A percentile compares a stretch with the other conserved stretches of the same genome.
Evolutionary conservation across 1,140 invertebrate species (phyloP).

Genomic region (Phymastichus coffea): DNA sequence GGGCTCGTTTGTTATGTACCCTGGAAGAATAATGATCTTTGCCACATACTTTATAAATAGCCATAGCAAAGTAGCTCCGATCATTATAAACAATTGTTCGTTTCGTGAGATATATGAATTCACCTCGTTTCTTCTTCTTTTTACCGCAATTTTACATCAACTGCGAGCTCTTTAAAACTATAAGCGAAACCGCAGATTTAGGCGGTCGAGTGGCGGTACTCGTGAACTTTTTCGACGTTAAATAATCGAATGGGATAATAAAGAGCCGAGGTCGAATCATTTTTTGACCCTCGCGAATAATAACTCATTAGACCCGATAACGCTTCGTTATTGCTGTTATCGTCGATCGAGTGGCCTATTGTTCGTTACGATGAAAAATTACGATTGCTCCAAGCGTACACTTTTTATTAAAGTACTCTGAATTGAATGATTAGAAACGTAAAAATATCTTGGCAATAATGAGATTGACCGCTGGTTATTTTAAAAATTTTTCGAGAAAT

Average conservation of each 20-base stretch:
- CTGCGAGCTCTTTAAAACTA: slow-evolving; percentile 16
- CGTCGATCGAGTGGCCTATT: neutral
- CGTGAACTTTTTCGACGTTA: slow-evolving; percentile 8
- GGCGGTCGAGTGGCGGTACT: slow-evolving; percentile 7
- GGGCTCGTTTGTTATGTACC: neutral
- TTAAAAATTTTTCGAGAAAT: neutral
- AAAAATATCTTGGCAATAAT: neutral
- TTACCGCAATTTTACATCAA: no score
- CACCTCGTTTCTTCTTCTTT: no score
- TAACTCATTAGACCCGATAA: slow-evolving; percentile 8
- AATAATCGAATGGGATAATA: slow-evolving; percentile 4
- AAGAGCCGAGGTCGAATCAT: no score
- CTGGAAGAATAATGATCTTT: neutral
- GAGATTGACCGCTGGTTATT: no score
- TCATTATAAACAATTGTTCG: slow-evolving; percentile 22
- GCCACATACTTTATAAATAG: no score
- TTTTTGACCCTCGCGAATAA: neutral
- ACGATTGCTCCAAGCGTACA: no score
- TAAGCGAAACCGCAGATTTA: slow-evolving; percentile 4
- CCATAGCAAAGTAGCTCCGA: no score
- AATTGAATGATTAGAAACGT: no score
- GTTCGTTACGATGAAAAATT: neutral
- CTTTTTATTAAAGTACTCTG: no score
- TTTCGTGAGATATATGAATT: no score
- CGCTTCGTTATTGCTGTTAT: neutral